phyloP scores from a whole-genome alignment of 2,888 invertebrate species.

The Amphipyra berbera region DNA sequence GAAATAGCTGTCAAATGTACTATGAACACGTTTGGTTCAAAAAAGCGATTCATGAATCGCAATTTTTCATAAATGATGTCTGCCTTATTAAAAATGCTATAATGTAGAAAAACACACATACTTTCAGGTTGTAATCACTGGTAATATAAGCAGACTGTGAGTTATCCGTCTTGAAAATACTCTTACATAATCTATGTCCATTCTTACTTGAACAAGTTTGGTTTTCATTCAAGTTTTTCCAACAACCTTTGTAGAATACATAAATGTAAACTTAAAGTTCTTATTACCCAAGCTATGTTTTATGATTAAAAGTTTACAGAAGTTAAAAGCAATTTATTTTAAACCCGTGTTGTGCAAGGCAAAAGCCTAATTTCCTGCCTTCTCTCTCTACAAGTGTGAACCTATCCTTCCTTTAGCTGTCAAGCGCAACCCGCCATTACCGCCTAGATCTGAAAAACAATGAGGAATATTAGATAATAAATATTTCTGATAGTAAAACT shows the following conservation, averaged over 20 bases:
- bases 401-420: too few species aligned
- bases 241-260: background rate
- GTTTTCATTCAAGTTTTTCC: background rate
- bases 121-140: background rate
- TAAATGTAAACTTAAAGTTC: background rate
- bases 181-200: background rate
- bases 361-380: too few species aligned
- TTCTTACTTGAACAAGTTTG: background rate
- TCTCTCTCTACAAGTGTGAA: too few species aligned
- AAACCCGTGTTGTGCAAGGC: too few species aligned
- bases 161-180: background rate
- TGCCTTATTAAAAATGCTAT: too few species aligned
- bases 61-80: too few species aligned
- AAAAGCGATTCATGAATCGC: background rate
- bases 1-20: constrained; percentile 27
- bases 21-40: background rate
- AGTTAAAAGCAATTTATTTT: constrained; percentile 18
- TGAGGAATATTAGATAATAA: constrained; percentile 18
- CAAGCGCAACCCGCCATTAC: too few species aligned
- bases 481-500: constrained; percentile 22
- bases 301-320: background rate
- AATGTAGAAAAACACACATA: background rate
- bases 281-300: background rate
- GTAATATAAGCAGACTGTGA: background rate
- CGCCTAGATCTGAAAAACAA: too few species aligned